These are phyloP conservation scores for Ptilodon capucinus DNA, from an alignment of 2,888 invertebrate species.

Conservation along the genomic window DNA sequence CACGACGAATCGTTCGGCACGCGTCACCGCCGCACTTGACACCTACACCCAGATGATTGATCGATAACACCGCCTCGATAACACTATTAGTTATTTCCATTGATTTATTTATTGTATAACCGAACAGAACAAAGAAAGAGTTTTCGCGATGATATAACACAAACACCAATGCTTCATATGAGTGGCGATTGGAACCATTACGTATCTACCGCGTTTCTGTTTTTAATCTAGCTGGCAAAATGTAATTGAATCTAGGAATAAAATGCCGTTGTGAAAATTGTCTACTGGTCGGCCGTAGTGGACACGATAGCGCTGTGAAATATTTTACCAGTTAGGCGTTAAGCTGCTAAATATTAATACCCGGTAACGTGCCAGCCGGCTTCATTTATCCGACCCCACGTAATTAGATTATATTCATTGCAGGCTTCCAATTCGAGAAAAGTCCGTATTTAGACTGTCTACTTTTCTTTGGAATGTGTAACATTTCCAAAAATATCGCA, in stretches of 20 bases:
- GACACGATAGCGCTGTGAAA: conserved; percentile 28
- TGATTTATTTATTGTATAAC: background rate
- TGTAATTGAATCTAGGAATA: conserved; percentile 11
- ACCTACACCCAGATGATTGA: conserved; percentile 32
- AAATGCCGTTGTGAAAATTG: conserved; percentile 11
- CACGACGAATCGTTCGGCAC: conserved; percentile 40
- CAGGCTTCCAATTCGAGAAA: conserved; percentile 12
- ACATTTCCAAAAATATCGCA: no score
- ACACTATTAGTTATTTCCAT: background rate
- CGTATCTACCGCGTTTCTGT: background rate
- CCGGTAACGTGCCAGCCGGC: conserved; percentile 24
- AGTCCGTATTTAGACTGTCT: background rate
- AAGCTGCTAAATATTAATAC: conserved; percentile 34
- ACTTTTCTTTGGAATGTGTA: no score
- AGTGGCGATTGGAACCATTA: no score
- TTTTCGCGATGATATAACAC: background rate
- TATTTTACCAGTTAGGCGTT: conserved; percentile 28
- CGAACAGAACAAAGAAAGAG: background rate
- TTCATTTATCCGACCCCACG: conserved; percentile 30
- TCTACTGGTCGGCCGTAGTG: conserved; percentile 20
- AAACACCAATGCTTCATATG: background rate
- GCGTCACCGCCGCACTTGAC: conserved; percentile 23
- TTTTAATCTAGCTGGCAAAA: conserved; percentile 2
- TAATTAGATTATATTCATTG: conserved; percentile 35
- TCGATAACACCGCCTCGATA: conserved; percentile 5